phyloP scores from a whole-genome alignment of 2,888 invertebrate genomes.

The Macaria notata region DNA sequence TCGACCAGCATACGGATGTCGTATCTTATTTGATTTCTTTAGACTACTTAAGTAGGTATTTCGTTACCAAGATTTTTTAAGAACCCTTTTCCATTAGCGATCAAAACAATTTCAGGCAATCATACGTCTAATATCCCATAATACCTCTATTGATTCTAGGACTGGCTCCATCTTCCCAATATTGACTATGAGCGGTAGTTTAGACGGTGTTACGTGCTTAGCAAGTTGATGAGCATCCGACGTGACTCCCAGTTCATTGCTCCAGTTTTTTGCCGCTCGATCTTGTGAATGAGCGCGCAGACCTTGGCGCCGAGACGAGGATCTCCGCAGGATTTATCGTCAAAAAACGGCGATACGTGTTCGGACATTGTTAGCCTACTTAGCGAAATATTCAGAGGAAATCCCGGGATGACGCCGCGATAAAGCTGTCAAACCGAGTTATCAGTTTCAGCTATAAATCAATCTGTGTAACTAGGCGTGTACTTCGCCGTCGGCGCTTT shows the following conservation, averaged over 20 bases:
- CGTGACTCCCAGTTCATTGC: slow-evolving; percentile 79
- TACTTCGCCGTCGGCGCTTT: slow-evolving; percentile 45
- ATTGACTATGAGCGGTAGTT: slow-evolving; percentile 81
- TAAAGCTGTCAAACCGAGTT: slow-evolving; percentile 44
- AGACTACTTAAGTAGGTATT: no score
- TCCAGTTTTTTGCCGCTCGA: slow-evolving; percentile 77
- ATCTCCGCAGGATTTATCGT: slow-evolving; percentile 63
- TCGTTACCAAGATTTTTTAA: no score
- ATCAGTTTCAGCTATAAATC: slow-evolving; percentile 53
- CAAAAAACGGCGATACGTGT: slow-evolving; percentile 51
- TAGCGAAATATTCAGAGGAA: slow-evolving; percentile 37
- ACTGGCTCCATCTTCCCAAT: slow-evolving; percentile 71
- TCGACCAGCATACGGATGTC: no score
- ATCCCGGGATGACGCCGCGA: slow-evolving; percentile 39
- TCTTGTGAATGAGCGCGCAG: slow-evolving; percentile 76
- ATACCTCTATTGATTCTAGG: slow-evolving; percentile 74
- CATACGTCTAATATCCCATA: slow-evolving; percentile 68
- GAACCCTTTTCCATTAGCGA: slow-evolving; percentile 35
- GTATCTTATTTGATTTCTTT: no score
- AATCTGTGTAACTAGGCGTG: slow-evolving; percentile 56
- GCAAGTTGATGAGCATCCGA: slow-evolving; percentile 70
- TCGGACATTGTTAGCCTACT: slow-evolving; percentile 38
- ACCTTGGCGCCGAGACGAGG: slow-evolving; percentile 65
- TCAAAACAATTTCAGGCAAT: slow-evolving; percentile 48
- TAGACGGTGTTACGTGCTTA: slow-evolving; percentile 74